Percentiles rank a stretch among this genome's conserved stretches.
Conservation (phyloP, 2,113 vertebrate species). For the Myotis yumanensis region DNA sequence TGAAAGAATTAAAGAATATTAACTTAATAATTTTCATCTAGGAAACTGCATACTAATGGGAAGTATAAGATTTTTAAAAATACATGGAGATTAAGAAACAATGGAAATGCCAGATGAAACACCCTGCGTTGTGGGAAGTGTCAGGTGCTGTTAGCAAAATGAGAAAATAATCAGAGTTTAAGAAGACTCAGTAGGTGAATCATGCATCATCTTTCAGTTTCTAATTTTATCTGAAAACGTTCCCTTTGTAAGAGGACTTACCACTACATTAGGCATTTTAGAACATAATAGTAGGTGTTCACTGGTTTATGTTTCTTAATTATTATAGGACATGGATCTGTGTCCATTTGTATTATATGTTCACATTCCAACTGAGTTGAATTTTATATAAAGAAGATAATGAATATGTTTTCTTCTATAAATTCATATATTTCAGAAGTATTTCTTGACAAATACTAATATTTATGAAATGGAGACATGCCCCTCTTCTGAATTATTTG, state of each 20-base stretch:
- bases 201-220: background rate
- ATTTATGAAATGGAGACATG: background rate
- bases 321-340: background rate
- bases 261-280: background rate
- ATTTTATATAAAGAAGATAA: background rate
- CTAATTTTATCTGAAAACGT: background rate
- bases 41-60: background rate
- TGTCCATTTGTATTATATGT: background rate
- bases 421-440: background rate
- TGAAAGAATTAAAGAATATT: background rate
- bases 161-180: background rate
- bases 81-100: background rate
- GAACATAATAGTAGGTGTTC: background rate
- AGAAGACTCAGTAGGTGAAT: background rate
- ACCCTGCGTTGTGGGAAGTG: background rate
- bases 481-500: background rate
- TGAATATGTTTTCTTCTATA: background rate
- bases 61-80: background rate
- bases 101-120: background rate
- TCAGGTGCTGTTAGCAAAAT: background rate
- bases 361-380: background rate
- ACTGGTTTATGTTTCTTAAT: background rate
- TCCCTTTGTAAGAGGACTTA: background rate
- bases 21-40: background rate
- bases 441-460: background rate